These are phyloP conservation scores for Actenoides hombroni DNA, from an alignment of 2,113 vertebrate species.

Conservation along the genomic window DNA sequence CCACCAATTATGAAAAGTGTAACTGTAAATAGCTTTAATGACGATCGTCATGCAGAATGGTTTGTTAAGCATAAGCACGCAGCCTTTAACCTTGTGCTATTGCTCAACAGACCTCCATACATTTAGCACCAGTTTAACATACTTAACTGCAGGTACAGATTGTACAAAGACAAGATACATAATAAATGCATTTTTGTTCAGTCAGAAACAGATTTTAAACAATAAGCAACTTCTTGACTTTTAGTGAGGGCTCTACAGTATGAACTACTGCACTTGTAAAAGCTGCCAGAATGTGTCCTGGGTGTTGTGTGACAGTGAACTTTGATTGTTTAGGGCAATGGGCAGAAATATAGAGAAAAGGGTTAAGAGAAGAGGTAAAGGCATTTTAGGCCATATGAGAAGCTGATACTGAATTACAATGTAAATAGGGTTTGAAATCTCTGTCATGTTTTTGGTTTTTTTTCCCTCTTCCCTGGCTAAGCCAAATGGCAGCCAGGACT, in stretches of 20 bases:
- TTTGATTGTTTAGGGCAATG: background rate
- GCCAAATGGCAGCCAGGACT: background rate
- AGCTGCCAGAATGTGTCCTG: background rate
- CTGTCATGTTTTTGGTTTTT: rapidly evolving
- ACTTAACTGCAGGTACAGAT: background rate
- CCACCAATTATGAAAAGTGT: background rate
- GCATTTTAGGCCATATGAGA: background rate
- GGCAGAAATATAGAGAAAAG: background rate
- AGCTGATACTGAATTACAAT: background rate
- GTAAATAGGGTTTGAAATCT: background rate
- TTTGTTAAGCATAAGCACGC: background rate
- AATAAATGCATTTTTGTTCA: background rate
- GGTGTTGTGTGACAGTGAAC: background rate
- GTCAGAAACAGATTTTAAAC: background rate
- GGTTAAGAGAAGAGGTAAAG: background rate
- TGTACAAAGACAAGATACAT: background rate
- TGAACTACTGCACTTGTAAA: background rate
- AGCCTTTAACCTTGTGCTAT: background rate
- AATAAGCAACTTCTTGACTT: background rate
- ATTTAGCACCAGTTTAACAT: background rate
- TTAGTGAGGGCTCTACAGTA: background rate
- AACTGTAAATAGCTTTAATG: slow-evolving; percentile 15
- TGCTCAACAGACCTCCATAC: background rate
- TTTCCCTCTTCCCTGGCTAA: background rate
- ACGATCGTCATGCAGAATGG: background rate